Conservation (phyloP, 2,888 invertebrate species). For the Sinhomidia bicolor region DNA sequence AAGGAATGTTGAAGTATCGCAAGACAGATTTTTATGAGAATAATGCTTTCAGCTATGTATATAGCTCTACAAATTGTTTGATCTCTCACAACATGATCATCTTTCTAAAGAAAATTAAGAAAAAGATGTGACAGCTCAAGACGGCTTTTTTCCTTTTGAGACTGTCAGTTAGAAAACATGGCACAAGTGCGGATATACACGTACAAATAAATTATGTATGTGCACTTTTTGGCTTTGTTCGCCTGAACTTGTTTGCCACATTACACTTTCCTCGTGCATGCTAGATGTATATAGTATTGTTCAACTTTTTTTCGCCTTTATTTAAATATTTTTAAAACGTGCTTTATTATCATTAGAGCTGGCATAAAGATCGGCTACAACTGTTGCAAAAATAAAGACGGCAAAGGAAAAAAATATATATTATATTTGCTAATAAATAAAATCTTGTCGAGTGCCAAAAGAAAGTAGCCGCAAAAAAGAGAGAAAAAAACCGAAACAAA, state of each 20-base stretch:
- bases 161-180: slow-evolving; percentile 46
- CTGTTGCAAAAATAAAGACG: slow-evolving; percentile 10
- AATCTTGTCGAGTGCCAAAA: neutral
- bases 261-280: neutral
- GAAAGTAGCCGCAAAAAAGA: neutral
- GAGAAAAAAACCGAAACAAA: neutral
- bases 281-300: neutral
- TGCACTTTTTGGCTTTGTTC: neutral
- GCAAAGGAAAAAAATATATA: neutral
- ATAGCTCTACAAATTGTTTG: slow-evolving; percentile 47
- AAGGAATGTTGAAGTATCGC: neutral
- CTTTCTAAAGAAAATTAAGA: slow-evolving; percentile 53
- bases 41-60: neutral
- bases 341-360: slow-evolving; percentile 27
- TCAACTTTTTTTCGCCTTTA: too few species aligned
- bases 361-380: slow-evolving; percentile 41
- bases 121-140: slow-evolving; percentile 61
- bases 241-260: neutral
- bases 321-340: neutral
- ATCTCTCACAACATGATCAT: slow-evolving; percentile 53
- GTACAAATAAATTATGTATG: neutral
- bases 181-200: neutral
- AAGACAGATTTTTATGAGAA: neutral
- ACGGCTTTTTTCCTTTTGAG: slow-evolving; percentile 56
- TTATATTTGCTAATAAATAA: slow-evolving; percentile 6